These are phyloP conservation scores for Ailuropoda melanoleuca DNA, from an alignment of 2,113 vertebrate species.

Conservation along the genomic window DNA sequence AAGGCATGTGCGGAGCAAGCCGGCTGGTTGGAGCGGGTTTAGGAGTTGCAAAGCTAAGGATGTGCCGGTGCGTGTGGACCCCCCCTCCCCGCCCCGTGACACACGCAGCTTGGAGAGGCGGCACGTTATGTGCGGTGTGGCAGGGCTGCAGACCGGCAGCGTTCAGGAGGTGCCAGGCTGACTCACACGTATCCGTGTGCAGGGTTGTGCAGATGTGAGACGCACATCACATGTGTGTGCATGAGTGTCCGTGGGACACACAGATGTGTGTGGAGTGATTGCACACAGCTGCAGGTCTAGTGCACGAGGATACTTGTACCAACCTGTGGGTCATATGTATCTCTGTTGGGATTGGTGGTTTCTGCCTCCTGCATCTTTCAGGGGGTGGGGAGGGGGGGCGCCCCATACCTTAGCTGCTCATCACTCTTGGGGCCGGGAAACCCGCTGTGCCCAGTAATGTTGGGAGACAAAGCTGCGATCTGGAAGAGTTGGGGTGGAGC, in stretches of 20 bases:
- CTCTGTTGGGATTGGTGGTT: slow-evolving; percentile 2
- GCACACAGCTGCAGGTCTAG: slow-evolving; percentile 11
- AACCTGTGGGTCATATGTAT: slow-evolving; percentile 69
- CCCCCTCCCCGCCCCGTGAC: background rate
- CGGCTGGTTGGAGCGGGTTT: background rate
- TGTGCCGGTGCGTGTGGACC: slow-evolving; percentile 25
- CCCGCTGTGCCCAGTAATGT: slow-evolving; percentile 11
- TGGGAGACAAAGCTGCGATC: slow-evolving; percentile 1
- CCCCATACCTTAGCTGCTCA: background rate
- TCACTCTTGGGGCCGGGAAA: slow-evolving; percentile 48
- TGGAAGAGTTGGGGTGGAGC: slow-evolving; percentile 35
- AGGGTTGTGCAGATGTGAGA: slow-evolving; percentile 34
- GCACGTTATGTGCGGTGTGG: slow-evolving; percentile 43
- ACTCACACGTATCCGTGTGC: slow-evolving; percentile 70
- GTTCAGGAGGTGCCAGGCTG: slow-evolving; percentile 67
- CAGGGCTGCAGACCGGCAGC: slow-evolving; percentile 54
- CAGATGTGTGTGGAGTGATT: background rate
- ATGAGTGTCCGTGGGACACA: background rate
- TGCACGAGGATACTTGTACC: slow-evolving; percentile 46
- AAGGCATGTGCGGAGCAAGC: slow-evolving; percentile 51
- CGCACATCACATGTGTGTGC: slow-evolving; percentile 33
- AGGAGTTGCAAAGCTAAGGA: slow-evolving; percentile 65
- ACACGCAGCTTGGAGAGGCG: slow-evolving; percentile 30
- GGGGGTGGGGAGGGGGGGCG: background rate
- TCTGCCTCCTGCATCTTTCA: slow-evolving; percentile 7